phyloP scores from a whole-genome alignment of 2,888 invertebrate species.

The Lysandra coridon region DNA sequence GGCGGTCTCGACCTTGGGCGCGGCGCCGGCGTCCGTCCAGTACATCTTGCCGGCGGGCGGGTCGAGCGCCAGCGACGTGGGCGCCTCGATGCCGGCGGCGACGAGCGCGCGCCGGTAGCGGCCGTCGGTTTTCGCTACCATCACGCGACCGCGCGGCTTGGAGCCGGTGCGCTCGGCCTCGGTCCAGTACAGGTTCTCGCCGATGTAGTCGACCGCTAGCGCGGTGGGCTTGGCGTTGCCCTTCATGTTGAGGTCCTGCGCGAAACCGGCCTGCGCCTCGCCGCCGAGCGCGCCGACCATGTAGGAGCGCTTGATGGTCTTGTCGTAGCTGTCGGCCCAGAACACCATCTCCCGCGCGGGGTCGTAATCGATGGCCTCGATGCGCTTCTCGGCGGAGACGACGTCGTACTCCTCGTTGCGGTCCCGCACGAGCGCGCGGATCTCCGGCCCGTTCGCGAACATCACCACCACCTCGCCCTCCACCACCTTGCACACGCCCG shows the following conservation, averaged over 20 bases:
- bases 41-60: conserved; percentile 92
- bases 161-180: conserved; percentile 89
- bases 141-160: conserved; percentile 88
- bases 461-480: conserved; percentile 84
- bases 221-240: conserved; percentile 92
- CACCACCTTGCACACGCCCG: conserved; percentile 90
- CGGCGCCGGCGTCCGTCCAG: conserved; percentile 96
- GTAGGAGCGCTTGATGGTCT: conserved; percentile 94
- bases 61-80: conserved; percentile 93
- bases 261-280: conserved; percentile 88
- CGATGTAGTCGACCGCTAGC: conserved; percentile 96
- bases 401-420: conserved; percentile 87
- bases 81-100: conserved; percentile 89
- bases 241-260: conserved; percentile 93
- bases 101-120: conserved; percentile 91
- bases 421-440: conserved; percentile 85
- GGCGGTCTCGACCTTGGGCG: conserved; percentile 95
- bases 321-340: conserved; percentile 97
- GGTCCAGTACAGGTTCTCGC: conserved; percentile 96
- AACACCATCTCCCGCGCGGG: conserved; percentile 91
- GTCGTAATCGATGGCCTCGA: conserved; percentile 95
- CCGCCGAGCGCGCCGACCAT: conserved; percentile 90
- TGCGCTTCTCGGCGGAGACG: conserved; percentile 91
- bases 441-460: conserved; percentile 92
- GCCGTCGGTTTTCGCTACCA: conserved; percentile 94